Conservation (phyloP, 92 coral and sea anemone genomes). For the Meandrina meandrites region DNA sequence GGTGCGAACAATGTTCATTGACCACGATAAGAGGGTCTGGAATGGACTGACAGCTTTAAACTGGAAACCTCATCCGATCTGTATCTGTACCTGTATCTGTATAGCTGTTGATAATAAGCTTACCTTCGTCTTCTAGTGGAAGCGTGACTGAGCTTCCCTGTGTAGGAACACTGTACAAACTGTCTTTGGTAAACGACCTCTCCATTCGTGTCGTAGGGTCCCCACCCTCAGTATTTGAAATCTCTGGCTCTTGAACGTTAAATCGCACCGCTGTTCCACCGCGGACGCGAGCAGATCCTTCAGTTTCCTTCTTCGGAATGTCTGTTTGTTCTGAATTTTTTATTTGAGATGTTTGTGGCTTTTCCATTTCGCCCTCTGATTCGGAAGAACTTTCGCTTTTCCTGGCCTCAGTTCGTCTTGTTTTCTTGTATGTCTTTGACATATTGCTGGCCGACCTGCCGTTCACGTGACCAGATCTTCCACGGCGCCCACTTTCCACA, state of each 20-base stretch:
- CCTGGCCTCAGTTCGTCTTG: conserved; percentile 29
- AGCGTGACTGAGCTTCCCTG: conserved; percentile 75
- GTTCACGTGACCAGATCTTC: conserved; percentile 28
- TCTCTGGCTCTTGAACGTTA: conserved; percentile 52
- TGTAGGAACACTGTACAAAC: conserved; percentile 78
- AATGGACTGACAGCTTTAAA: too few relatives aligned
- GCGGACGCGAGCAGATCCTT: conserved; percentile 24
- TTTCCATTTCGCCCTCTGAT: conserved; percentile 55
- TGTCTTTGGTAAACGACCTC: conserved; percentile 73
- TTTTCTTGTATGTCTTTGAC: conserved; percentile 54
- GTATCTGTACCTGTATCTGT: too few relatives aligned
- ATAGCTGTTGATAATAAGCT: background rate
- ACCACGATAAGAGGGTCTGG: too few relatives aligned
- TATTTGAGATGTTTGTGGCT: conserved; percentile 15
- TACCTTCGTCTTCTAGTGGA: conserved; percentile 70
- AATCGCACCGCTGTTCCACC: conserved; percentile 86
- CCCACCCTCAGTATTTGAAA: conserved; percentile 40
- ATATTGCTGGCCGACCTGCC: conserved; percentile 9
- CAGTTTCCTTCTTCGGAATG: conserved; percentile 5
- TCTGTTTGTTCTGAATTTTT: conserved; percentile 18
- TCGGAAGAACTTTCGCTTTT: conserved; percentile 46
- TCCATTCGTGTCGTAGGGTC: conserved; percentile 46
- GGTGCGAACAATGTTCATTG: too few relatives aligned
- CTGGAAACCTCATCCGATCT: too few relatives aligned
- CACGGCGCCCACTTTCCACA: conserved; percentile 61